Base-by-base conservation (phyloP, 2,113 vertebrate genomes). In the Festucalex cinctus region DNA sequence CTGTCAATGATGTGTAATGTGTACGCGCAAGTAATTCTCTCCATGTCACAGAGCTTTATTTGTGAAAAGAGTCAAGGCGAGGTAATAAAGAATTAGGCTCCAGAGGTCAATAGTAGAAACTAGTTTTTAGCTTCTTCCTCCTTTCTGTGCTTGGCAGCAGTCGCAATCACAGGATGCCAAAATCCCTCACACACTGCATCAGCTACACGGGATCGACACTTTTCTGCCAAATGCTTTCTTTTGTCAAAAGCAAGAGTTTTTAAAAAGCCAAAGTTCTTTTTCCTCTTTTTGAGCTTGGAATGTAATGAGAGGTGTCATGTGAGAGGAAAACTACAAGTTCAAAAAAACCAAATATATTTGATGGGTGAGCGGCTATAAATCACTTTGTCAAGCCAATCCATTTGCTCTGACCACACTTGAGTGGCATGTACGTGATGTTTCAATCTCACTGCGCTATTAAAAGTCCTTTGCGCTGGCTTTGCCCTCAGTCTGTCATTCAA, bases 301-400 rank as follows among this genome's bases (percentile, higher is more conserved):
- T 66, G 82, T 78, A 68, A 76, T 62, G 4, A 81, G 70, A 70
- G 9, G 32, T 81, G 78, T 86, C 85, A 87, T 78, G 85, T 81
- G 81, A 75, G 65, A 68, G 64, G 41, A 65, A 79, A 86, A 83
- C 73, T 58, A 36, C 32, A 65, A 74, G 77, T 78, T 86, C 65
- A 65, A 75, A 83, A 85, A 75, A 75, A 82, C 73, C 66, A 65
- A 72, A 68, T 59, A 1, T 64, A 71, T 82, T 78, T 82, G 77
- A 85, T 65, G 82, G 75, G 41, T 8, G 32, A 57, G 57, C 58
- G 78, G 70, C 53, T 49, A 61, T 79, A 74, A 70, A 76, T 85
- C 78, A 84, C 41, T 10, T 78, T 49, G 70, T 76, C 82, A 17
- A 53, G 53, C 71, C 63, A 24, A 56, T 65, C 58, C 68, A 46